Base-by-base conservation (phyloP, 2,113 vertebrate genomes). In the Eptesicus fuscus region DNA sequence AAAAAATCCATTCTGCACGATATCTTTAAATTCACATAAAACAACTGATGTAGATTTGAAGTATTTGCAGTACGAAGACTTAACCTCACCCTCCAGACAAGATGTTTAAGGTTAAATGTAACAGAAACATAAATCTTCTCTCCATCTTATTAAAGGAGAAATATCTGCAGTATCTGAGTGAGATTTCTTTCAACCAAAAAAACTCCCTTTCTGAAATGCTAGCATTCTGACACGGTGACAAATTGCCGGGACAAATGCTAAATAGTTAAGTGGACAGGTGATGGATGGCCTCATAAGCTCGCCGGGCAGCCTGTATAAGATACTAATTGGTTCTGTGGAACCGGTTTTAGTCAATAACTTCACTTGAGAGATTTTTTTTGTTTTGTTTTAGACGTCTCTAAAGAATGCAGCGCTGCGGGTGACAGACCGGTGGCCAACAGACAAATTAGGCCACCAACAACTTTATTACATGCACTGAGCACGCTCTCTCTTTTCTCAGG, bases 261-360 rank as follows among this genome's bases (percentile, higher is more conserved):
- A 99, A 98, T 98, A 98, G 98, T 98, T 98, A 98, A 98, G 98
- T 98, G 98, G 98, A 98, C 98, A 98, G 97, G 98, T 98, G 98
- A 99, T 98, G 98, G 98, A 99, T 99, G 93, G 98, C 97, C 98
- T 98, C 98, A 98, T 98, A 98, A 98, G 98, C 98, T 98, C 97
- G 96, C 98, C 98, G 98, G 98, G 98, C 97, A 98, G 98, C 94
- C 97, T 93, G 96, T 98, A 98, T 98, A 97, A 98, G 98, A 98
- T 98, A 98, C 98, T 99, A 98, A 99, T 98, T 98, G 98, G 98
- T 98, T 98, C 98, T 98, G 97, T 98, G 98, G 97, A 98, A 98
- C 98, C 98, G 97, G 97, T 98, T 98, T 98, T 98, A 98, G 98
- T 98, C 98, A 98, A 98, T 98, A 98, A 98, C 98, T 98, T 98